Evolutionary conservation across 2,113 vertebrate species (phyloP).

Genomic region (Chlorodrepanis virens): DNA sequence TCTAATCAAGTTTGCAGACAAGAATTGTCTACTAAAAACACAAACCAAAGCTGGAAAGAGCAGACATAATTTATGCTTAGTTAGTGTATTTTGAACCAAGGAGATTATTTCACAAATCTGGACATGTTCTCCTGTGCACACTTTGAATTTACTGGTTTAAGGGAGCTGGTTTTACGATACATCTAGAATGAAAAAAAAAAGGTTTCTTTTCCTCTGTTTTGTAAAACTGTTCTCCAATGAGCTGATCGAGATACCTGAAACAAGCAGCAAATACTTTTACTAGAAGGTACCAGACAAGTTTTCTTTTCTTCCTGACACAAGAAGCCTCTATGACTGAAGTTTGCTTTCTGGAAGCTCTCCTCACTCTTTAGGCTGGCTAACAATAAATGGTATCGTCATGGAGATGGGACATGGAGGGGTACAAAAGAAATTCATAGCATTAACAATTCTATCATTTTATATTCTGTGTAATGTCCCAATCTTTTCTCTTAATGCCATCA

Average conservation of each 20-base stretch:
- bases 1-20: not conserved
- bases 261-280: not conserved
- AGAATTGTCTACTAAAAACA: not conserved
- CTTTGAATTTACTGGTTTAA: not conserved
- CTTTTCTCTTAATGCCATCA: not conserved
- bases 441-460: not conserved
- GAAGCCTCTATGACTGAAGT: not conserved
- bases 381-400: not conserved
- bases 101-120: not conserved
- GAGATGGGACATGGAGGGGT: not conserved
- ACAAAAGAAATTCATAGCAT: not conserved
- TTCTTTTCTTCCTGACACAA: not conserved
- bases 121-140: accelerated
- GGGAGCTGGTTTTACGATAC: not conserved
- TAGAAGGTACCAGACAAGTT: not conserved
- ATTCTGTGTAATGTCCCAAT: not conserved
- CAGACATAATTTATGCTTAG: not conserved
- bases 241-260: not conserved
- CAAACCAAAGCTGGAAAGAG: not conserved
- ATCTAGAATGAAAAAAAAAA: not conserved
- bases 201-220: not conserved
- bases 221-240: not conserved
- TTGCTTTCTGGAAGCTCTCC: not conserved
- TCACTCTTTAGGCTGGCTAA: not conserved
- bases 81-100: not conserved